Base-by-base conservation (phyloP, 1,140 invertebrate genomes). In the Ericerus pela region DNA sequence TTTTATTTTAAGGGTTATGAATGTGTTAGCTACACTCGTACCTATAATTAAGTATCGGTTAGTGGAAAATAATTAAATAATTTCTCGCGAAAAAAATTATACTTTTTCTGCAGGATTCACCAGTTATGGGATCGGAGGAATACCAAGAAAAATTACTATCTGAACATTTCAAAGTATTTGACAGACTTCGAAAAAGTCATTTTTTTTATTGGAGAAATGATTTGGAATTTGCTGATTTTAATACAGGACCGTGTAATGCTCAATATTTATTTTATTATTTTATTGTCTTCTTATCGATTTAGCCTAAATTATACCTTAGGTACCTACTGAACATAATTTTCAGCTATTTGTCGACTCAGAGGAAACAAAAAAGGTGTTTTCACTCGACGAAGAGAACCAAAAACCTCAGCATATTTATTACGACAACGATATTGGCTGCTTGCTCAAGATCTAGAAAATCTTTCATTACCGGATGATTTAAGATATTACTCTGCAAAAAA, bases 161-260 rank as follows among this genome's bases (percentile, higher is more conserved):
- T 0, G 76, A 82, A 63, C 89, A 96, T 65, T 95, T 96, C 64
- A 78, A 83, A 66, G 89, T 87, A 0, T 96, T 97, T 67, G 93
- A 97, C 69, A 67, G 68, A 27, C 67, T 96, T 14, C 75, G 87
- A 56, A 67, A 70, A 1, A 71, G 79, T 61, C 80, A 82, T 8
- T 92, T 84, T 69, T 90, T 97, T 60, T n/a, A 80, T 90, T 47
- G 94, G 94, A 6, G 94, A 97, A 74, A 93, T 96, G 73, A 88
- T 96, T 41, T 98, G 94, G 94, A 97, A 96, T 68, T 97, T 97
- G 94, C 84, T 1, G 85, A 88, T 65, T 88, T 86, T 61, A 81
- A 81, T 62, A 86, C 84, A 27, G 79, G 77, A 24, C 81, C 85
- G 73, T 74, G 82, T 85, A 71, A 72, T 66, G 65, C 51, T 14